phyloP scores from a whole-genome alignment of 2,888 invertebrate genomes.

The Blastobasis lacticolella region DNA sequence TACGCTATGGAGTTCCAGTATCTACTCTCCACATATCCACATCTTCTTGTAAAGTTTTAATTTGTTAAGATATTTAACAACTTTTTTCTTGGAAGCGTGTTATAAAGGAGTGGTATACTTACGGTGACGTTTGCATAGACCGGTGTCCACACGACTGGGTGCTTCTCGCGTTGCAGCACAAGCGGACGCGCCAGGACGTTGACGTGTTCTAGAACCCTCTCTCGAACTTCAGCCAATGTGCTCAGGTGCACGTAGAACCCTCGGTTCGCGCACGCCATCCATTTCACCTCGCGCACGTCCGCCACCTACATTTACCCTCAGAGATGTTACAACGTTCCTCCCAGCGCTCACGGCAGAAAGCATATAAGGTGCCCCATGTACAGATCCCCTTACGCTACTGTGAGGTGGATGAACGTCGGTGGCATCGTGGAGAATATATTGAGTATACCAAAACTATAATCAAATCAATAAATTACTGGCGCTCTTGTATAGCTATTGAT shows the following conservation, averaged over 20 bases:
- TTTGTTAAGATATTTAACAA: no score
- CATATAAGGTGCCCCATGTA: conserved; percentile 17
- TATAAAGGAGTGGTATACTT: conserved; percentile 33
- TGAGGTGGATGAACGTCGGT: conserved; percentile 17
- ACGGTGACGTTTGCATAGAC: conserved; percentile 95
- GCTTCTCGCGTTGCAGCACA: conserved; percentile 87
- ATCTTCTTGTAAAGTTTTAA: no score
- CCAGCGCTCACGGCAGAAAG: not conserved
- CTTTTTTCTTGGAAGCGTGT: no score
- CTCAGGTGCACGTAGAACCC: conserved; percentile 97
- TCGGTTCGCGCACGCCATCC: conserved; percentile 99
- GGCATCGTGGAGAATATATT: conserved; percentile 17
- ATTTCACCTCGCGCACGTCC: conserved; percentile 93
- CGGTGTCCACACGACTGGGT: conserved; percentile 97
- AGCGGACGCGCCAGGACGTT: conserved; percentile 97
- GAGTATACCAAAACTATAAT: not conserved
- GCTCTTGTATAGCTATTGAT: no score
- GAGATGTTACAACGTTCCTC: conserved; percentile 15
- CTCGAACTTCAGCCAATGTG: conserved; percentile 97
- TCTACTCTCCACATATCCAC: no score
- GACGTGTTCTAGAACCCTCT: conserved; percentile 96
- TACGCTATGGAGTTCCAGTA: no score
- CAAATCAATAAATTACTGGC: no score
- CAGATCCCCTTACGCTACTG: conserved; percentile 20
- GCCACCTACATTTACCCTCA: conserved; percentile 72